These are phyloP conservation scores for Orthosia gracilis DNA, from an alignment of 2,888 invertebrate species.

Conservation along the genomic window DNA sequence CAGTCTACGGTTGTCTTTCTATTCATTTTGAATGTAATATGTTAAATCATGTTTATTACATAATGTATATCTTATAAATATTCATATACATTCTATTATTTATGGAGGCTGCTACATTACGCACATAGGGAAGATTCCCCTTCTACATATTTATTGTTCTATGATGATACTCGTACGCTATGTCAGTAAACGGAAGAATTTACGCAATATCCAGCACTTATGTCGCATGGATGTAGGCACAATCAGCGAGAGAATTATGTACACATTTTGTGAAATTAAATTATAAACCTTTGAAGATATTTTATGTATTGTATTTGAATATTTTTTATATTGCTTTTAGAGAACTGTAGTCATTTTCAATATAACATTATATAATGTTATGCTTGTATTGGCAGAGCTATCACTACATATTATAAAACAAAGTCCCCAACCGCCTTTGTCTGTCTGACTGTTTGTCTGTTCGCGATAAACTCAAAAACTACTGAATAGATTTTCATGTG, in stretches of 20 bases:
- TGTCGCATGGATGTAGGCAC: neutral
- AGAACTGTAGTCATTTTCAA: neutral
- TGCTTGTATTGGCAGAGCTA: neutral
- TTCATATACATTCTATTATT: too few species aligned
- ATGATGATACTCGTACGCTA: neutral
- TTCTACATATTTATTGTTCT: constrained; percentile 16
- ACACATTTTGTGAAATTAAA: constrained; percentile 15
- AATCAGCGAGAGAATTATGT: constrained; percentile 17
- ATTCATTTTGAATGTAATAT: too few species aligned
- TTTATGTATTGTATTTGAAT: neutral
- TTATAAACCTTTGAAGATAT: constrained; percentile 2
- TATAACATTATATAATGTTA: neutral
- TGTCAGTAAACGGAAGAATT: constrained; percentile 36
- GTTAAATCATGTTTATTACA: too few species aligned
- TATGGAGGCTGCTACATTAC: too few species aligned
- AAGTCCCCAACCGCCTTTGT: too few species aligned
- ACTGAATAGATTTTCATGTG: too few species aligned
- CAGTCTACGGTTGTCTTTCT: too few species aligned
- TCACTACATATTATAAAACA: too few species aligned
- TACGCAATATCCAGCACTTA: constrained; percentile 25
- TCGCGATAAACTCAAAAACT: too few species aligned
- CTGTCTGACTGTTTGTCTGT: too few species aligned
- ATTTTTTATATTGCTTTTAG: neutral
- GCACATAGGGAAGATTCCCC: too few species aligned
- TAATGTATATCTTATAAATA: too few species aligned